Percentiles rank a stretch among this genome's conserved stretches.
phyloP scores from a whole-genome alignment of 2,888 invertebrate species.

The Noctua fimbriata region DNA sequence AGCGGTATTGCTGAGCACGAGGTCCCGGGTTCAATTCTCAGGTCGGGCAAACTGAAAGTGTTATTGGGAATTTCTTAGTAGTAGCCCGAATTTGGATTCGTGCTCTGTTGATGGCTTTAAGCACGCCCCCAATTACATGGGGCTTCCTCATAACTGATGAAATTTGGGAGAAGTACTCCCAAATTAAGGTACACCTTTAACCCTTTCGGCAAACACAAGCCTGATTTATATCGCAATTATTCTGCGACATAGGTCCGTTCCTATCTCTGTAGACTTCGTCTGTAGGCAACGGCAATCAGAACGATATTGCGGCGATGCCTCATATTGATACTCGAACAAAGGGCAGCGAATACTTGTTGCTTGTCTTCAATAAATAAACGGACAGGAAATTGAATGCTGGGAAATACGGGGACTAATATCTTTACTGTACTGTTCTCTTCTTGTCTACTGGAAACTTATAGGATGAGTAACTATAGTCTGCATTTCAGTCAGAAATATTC shows the following conservation, averaged over 20 bases:
- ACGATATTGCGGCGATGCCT: conserved; percentile 36
- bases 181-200: neutral
- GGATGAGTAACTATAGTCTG: neutral
- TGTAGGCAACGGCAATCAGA: neutral
- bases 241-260: neutral
- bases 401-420: neutral
- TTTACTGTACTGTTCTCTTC: neutral
- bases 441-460: neutral
- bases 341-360: conserved; percentile 42
- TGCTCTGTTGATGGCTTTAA: neutral
- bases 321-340: conserved; percentile 23
- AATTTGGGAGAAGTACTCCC: no score
- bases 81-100: no score
- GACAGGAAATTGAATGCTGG: conserved; percentile 46
- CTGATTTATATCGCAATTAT: neutral
- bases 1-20: neutral
- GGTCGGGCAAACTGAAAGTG: no score
- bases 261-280: neutral
- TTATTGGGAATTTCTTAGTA: neutral
- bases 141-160: neutral
- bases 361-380: conserved; percentile 36
- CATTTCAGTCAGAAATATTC: neutral
- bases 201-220: neutral
- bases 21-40: neutral
- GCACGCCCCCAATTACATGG: no score